Conservation (phyloP, 2,113 vertebrate species). For the Synchiropus splendidus region DNA sequence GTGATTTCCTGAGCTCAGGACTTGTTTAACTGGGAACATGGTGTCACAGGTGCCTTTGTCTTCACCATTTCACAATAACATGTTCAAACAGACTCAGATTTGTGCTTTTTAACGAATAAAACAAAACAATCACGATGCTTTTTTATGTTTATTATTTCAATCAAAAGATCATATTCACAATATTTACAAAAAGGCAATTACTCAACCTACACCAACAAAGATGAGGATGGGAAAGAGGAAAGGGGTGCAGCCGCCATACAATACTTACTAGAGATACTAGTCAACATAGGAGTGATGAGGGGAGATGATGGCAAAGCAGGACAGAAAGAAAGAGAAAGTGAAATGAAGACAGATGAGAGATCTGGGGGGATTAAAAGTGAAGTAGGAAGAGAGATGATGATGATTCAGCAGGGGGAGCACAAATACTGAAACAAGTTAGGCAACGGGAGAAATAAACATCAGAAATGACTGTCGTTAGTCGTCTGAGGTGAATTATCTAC, state of each 20-base stretch:
- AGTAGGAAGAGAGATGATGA: constrained; percentile 36
- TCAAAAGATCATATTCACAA: constrained; percentile 43
- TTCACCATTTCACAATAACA: background rate
- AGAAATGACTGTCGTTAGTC: constrained; percentile 28
- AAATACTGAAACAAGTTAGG: constrained; percentile 30
- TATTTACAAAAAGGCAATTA: constrained; percentile 62
- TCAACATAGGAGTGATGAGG: no score
- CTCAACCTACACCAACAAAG: constrained; percentile 43
- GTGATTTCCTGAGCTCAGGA: no score
- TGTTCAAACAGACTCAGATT: background rate
- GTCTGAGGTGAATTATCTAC: constrained; percentile 11
- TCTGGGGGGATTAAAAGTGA: constrained; percentile 18
- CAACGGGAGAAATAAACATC: constrained; percentile 3
- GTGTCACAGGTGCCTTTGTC: no score
- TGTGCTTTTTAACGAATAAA: background rate
- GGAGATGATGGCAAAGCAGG: no score
- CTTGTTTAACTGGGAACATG: no score
- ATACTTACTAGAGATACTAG: no score
- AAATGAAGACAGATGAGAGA: constrained; percentile 4
- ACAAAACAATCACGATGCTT: no score
- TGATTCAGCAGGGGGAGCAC: constrained; percentile 31
- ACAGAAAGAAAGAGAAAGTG: constrained; percentile 4
- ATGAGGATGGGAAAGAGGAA: background rate
- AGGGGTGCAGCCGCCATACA: constrained; percentile 1
- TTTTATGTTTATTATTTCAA: constrained; percentile 48